Percentiles rank a stretch among this genome's conserved stretches.
These are phyloP conservation scores for Platysteira castanea DNA, from an alignment of 2,113 vertebrate genomes.

Conservation along the genomic window DNA sequence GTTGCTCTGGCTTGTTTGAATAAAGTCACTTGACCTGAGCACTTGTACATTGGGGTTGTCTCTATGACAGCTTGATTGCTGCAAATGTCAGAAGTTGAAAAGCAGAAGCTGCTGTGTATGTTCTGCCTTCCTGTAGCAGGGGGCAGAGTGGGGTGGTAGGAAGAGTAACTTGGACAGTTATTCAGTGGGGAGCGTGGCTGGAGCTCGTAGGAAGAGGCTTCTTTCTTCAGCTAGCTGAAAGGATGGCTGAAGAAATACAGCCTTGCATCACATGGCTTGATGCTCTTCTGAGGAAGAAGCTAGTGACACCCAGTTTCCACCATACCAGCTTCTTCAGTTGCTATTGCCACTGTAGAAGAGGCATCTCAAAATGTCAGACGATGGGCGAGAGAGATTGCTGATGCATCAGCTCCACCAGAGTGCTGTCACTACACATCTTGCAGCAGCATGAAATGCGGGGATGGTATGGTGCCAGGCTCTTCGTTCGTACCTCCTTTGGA, in stretches of 20 bases:
- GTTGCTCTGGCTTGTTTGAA: not conserved
- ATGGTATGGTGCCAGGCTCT: not conserved
- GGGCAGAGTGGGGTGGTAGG: not conserved
- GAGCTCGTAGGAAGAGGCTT: not conserved
- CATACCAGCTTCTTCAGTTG: not conserved
- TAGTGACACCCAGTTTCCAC: not conserved
- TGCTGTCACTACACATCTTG: not conserved
- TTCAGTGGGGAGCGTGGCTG: not conserved
- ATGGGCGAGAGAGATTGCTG: not conserved
- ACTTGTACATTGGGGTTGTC: accelerated
- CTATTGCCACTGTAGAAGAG: not conserved
- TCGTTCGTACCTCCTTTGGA: not conserved
- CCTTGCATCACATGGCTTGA: not conserved
- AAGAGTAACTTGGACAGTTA: not conserved
- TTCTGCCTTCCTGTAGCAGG: too few species aligned
- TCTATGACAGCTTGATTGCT: not conserved
- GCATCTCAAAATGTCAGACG: not conserved
- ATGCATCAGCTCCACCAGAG: not conserved
- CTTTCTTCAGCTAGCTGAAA: not conserved
- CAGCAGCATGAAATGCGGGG: not conserved
- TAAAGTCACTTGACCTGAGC: not conserved
- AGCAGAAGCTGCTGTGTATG: not conserved
- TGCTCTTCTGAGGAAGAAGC: not conserved
- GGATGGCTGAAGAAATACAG: not conserved
- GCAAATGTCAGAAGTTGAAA: not conserved